Base-by-base conservation (phyloP, 2,888 invertebrate genomes). In the Mystacides longicornis region DNA sequence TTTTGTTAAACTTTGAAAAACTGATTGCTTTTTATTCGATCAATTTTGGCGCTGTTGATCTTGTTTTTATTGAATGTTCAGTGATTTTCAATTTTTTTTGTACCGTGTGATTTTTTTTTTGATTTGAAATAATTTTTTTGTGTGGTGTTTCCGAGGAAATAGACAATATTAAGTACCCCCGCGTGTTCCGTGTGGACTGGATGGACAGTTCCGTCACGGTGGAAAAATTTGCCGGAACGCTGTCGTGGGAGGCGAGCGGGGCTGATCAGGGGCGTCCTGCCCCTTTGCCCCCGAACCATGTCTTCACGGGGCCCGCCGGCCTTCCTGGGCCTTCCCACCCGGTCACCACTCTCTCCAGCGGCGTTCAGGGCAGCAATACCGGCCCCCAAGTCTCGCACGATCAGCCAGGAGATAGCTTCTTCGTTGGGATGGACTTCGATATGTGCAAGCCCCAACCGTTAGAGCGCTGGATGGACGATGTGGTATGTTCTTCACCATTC, bases 401-500 rank as follows among this genome's bases (percentile, higher is more conserved):
- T 22, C 45, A 22, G 23, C 50, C 47, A 11, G 55, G 48, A 27
- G 37, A 23, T 47, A 23, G 45, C 19, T 55, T 59, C 52, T 55
- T 55, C 59, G 51, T 31, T 31, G 45, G 23, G 23, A 43, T 57
- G 48, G 61, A 61, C 50, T 58, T 61, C 59, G 60, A 59, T 21
- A 49, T 59, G 19, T 45, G 54, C 47, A 55, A 57, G 42, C 18
- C 55, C 3, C 42, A 56, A 21, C 55, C 55, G 37, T 57, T 61
- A 57, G 61, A 61, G 45, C 51, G 52, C 42, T 61, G 61, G 61
- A 61, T 61, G 57, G 59, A 59, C 23, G 56, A 57, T 19, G 51
- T 54, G 61, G 56, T 51, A 54, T 48, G 61, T 49, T 33, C 23
- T n/a, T n/a, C n/a, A n/a, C n/a, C n/a, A n/a, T n/a, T n/a, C n/a